Conservation (phyloP, 92 coral and sea anemone species). For the Palythoa heliodiscus region DNA sequence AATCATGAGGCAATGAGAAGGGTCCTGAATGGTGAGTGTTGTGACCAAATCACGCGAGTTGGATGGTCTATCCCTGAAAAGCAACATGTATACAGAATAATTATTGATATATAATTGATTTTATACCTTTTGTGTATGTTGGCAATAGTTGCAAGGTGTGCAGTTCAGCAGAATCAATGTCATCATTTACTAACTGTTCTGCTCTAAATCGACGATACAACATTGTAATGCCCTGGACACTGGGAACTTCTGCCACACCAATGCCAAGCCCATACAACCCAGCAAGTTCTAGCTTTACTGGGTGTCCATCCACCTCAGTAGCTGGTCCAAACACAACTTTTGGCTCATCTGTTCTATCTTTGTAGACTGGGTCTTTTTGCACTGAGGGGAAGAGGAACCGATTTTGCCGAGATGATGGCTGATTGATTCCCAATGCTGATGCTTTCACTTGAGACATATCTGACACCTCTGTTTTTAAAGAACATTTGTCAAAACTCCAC, state of each 20-base stretch:
- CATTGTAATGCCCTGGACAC: constrained; percentile 79
- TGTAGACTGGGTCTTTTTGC: constrained; percentile 71
- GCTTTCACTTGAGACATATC: constrained; percentile 5
- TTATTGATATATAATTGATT: neutral
- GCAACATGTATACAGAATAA: neutral
- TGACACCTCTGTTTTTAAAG: constrained; percentile 18
- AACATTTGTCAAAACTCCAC: constrained; percentile 84
- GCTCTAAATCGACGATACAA: constrained; percentile 86
- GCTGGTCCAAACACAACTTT: constrained; percentile 89
- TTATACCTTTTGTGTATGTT: constrained; percentile 78
- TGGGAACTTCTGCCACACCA: constrained; percentile 62
- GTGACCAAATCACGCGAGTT: no score
- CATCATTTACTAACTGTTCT: constrained; percentile 68
- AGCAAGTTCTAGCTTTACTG: constrained; percentile 77
- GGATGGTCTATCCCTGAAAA: no score
- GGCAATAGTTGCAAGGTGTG: constrained; percentile 92
- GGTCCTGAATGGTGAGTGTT: no score
- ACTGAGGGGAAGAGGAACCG: constrained; percentile 66
- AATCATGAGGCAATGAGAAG: no score
- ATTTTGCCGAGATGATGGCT: neutral
- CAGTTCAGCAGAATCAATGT: constrained; percentile 62
- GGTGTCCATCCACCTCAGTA: constrained; percentile 83
- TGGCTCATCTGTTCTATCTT: constrained; percentile 77
- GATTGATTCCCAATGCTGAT: constrained; percentile 36
- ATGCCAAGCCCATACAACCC: constrained; percentile 79